Evolutionary conservation across 1,140 invertebrate species (phyloP), one percentile per base, ranked within the genome.

Genomic region (Brachionus asplanchnoidis): DNA sequence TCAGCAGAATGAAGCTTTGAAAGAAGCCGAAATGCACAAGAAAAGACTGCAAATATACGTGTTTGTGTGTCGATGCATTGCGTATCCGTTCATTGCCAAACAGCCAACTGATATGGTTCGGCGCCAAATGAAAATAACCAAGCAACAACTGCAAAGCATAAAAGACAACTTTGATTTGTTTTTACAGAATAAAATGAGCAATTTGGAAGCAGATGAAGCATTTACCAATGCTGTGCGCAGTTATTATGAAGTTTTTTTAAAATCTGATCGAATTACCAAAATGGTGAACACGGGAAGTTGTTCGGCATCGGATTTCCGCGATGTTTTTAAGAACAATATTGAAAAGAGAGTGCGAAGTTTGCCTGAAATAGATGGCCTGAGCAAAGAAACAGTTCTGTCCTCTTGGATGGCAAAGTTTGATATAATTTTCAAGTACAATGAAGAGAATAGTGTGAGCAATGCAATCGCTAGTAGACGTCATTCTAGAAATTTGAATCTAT

Each of bases 361-460:
- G 87, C 97, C 97, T 86, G 97, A 99, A 92, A 98, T 99, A 88
- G 97, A 99, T 91, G 97, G 97, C 85, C 91, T 99, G 85, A 98
- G 96, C 91, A 99, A 99, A 92, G 97, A 99, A 91, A 98, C 97
- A 70, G 97, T 99, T 26, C 91, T 99, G 86, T 97, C 95, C 75
- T 98, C 97, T 70, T 99, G 97, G 97, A 94, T 99, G 93, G 95
- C 96, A 44, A 99, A 99, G 91, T 99, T 98, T 90, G 98, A 99
- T 91, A 95, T 95, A 89, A 99, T 99, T 88, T 94, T 98, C 88
- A 97, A 97, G 91, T 96, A 96, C 90, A 88, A 89, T 40, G 89
- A 89, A 83, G 91, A 91, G 85, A 46, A 73, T 66, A 32, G 7
- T 36, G 42, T 60, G 26, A 36, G 12, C 3, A 84, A 77, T 65